Base-by-base conservation (phyloP, 23 tunicate species). In the Trididemnum nubilum region DNA sequence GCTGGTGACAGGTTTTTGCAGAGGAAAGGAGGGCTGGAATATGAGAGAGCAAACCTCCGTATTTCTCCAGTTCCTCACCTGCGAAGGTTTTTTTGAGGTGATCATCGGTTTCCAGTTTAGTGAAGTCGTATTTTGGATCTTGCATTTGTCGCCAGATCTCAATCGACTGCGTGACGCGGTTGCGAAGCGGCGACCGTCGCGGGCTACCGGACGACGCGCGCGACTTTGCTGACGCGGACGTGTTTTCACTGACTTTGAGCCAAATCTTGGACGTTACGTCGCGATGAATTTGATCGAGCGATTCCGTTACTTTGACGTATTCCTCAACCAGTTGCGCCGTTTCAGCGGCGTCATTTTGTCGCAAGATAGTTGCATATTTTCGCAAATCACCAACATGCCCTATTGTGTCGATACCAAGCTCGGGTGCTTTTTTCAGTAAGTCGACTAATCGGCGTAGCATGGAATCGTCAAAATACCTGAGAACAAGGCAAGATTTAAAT, bases 71-170 rank as follows among this genome's bases (percentile, higher is more conserved):
- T 73, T 86, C 90, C 39, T 86, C 85, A 32, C 37, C 65, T 23
- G 80, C 33, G 30, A 86, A 71, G 54, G 44, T 72, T 36, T 36
- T 36, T 3, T 36, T 63, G 30, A 86, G 39, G 29, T 72, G 51
- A 2, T 80, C 80, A 1, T 57, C 33, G 0, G 82, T 33, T 34
- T 65, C 77, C 40, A 79, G 63, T 34, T 79, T 70, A 4, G 72
- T 79, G 65, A 86, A 86, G 80, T 86, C 64, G 54, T 79, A 86
- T 40, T 86, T 60, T 30, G 90, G 90, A 25, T 86, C 90, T 44
- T 54, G 84, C 90, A 86, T 86, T 50, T 86, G 65, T 51, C 78
- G 59, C 90, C 90, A 86, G 61, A 79, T 86, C 67, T 86, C 90
- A 21, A 86, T 79, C 23, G 85, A 79, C 49, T 86, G 85, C 39